Conservation (phyloP, 2,113 vertebrate species). For the Columba livia region DNA sequence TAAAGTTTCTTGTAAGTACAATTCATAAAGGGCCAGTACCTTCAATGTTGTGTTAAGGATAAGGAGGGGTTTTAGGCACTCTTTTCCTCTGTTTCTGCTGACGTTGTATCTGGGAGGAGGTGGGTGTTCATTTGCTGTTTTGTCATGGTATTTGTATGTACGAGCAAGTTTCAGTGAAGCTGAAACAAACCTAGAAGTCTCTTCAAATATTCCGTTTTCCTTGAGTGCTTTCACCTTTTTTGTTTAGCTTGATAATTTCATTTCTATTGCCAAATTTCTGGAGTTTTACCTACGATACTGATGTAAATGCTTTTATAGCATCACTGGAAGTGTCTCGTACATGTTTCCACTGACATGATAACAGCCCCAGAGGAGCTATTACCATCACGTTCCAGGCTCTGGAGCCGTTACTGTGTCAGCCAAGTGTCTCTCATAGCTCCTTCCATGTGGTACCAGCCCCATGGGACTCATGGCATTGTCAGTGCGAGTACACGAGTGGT, state of each 20-base stretch:
- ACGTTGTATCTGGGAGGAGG: neutral
- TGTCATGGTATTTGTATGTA: neutral
- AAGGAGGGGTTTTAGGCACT: neutral
- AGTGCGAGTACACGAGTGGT: neutral
- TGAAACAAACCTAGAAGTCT: neutral
- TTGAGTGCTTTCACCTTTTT: neutral
- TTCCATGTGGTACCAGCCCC: constrained; percentile 7
- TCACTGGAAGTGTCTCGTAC: neutral
- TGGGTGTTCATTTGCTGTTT: neutral
- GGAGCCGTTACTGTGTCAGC: constrained; percentile 46
- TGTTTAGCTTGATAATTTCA: neutral
- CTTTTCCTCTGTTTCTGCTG: neutral
- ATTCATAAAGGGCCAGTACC: neutral
- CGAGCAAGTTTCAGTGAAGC: neutral
- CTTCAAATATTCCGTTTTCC: neutral
- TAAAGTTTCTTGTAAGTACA: neutral
- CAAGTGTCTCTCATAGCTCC: constrained; percentile 46
- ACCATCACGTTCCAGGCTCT: neutral
- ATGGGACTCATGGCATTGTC: constrained; percentile 14
- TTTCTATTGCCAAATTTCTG: neutral
- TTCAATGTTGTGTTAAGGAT: neutral
- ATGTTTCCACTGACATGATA: neutral
- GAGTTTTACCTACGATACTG: neutral
- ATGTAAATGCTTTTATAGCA: neutral
- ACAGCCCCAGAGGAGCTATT: neutral